These are phyloP conservation scores for Platycercus adscitus DNA, from an alignment of 2,113 vertebrate species.

Conservation along the genomic window DNA sequence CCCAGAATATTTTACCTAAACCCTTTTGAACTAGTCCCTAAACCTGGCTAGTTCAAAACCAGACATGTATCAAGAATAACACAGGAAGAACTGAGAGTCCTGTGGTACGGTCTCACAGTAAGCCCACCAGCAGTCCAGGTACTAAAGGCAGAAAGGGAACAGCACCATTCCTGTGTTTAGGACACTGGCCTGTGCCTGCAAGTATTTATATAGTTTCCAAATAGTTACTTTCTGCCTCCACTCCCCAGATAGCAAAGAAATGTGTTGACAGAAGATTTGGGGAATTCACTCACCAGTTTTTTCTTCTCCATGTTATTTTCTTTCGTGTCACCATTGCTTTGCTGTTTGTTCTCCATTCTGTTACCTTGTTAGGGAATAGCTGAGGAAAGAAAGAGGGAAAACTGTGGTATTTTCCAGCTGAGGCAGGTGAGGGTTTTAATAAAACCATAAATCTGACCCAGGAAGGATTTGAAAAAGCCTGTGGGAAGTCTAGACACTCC, in stretches of 20 bases:
- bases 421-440: not conserved
- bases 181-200: not conserved
- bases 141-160: not conserved
- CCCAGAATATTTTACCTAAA: not conserved
- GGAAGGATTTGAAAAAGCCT: not conserved
- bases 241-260: not conserved
- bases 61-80: not conserved
- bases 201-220: not conserved
- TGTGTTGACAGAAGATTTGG: not conserved
- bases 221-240: not conserved
- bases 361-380: not conserved
- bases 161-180: not conserved
- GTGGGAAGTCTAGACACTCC: not conserved
- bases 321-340: not conserved
- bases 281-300: slow-evolving; percentile 63
- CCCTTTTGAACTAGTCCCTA: not conserved
- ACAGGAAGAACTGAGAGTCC: not conserved
- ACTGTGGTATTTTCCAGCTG: not conserved
- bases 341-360: slow-evolving; percentile 34
- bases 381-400: not conserved
- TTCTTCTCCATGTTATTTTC: not conserved
- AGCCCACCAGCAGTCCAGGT: not conserved
- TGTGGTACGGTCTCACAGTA: not conserved
- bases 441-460: not conserved
- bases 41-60: not conserved